Evolutionary conservation across 2,888 invertebrate species (phyloP), one percentile per base, ranked within the genome.

Genomic region (Phytoseiulus persimilis): DNA sequence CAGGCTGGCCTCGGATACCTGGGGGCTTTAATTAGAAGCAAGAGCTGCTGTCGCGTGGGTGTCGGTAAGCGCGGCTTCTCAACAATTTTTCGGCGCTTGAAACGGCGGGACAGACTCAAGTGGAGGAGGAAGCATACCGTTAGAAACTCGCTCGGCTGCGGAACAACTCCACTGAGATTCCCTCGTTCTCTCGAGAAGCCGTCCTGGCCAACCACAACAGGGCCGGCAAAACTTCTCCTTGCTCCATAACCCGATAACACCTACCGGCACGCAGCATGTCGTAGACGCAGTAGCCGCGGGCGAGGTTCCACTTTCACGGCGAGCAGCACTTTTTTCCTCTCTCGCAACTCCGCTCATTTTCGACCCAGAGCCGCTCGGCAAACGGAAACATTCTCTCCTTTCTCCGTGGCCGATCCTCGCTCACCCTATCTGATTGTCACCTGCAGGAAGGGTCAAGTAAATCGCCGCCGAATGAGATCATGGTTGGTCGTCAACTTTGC

Each of bases 221-320:
- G 65, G 18, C 65, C 65, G 65, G 11, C 65, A 65, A 65, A 65
- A 65, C 65, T 65, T 23, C 65, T 65, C 18, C 65, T 65, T 65
- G 65, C 65, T 65, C 65, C 65, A 65, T 65, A 65, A 65, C 65
- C 65, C 65, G 65, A 65, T 65, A 65, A 65, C 65, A 65, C 65
- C 65, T 23, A 65, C 65, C 65, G 65, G 18, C 65, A 65, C 11
- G 65, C 65, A 65, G 65, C 65, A 65, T 65, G 65, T 23, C 65
- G 65, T 6, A 65, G 65, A 65, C 65, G 65, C 65, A 23, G 65
- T 65, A 65, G 65, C 65, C 65, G 9, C 65, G 65, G 65, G 65
- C 65, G 18, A 65, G 28, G 14, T 65, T 65, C 65, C 65, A 65
- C 65, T 65, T 65, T 65, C 65, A 28, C 65, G 65, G 28, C 65